Conservation (phyloP, 2,113 vertebrate genomes). For the Micromys minutus region DNA sequence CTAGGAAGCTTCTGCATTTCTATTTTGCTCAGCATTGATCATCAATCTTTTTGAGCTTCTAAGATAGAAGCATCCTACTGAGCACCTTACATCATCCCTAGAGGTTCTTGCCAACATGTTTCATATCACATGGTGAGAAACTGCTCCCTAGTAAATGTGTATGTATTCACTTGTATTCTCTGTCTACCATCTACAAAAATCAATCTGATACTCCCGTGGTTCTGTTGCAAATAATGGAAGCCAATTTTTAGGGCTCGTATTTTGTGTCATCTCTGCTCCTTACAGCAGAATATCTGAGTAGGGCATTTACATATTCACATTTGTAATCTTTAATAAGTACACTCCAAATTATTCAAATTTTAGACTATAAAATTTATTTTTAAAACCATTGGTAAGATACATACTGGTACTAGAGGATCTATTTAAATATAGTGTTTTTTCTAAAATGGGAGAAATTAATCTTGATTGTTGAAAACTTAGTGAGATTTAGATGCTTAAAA, state of each 20-base stretch:
- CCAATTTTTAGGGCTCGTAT: background rate
- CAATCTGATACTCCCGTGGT: background rate
- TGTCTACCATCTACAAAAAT: background rate
- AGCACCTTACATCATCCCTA: background rate
- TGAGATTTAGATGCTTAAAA: background rate
- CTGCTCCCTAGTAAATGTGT: background rate
- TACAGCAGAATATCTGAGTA: background rate
- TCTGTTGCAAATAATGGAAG: background rate
- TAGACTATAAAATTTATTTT: background rate
- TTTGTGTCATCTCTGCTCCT: background rate
- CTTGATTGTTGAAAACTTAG: background rate
- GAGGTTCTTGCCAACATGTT: background rate
- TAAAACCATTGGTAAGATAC: background rate
- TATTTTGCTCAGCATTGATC: background rate
- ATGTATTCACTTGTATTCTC: background rate
- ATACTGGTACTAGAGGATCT: background rate
- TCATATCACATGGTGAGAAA: background rate
- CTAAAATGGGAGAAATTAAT: background rate
- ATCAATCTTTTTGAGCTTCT: background rate
- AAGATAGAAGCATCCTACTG: background rate
- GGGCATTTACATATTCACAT: background rate
- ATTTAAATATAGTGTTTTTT: background rate
- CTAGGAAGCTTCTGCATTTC: background rate
- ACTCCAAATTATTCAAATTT: background rate
- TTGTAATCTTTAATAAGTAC: background rate